Base-by-base conservation (phyloP, 2,888 invertebrate species). In the Conus canariensis region DNA sequence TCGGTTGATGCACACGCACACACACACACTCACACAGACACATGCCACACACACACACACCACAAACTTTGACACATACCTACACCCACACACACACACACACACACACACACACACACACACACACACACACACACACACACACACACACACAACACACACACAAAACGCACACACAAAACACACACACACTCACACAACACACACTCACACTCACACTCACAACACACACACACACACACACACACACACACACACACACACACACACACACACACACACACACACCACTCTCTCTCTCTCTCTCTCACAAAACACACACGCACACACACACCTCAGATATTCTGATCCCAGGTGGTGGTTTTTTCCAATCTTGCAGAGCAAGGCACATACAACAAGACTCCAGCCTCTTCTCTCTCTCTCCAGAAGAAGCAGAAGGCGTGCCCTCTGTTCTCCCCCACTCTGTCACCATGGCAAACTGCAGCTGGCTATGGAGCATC, bases 401-500 rank as follows among this genome's bases (percentile, higher is more conserved):
- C 70, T 19, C 70, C 70, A 70, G 22, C 16, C 70, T 22, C 8
- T 19, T 70, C 70, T 2, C 45, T 45, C 45, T 45, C 45, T 45
- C 9, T 80, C 30, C 9, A 30, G 25, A 19, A 30, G 12, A 5
- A 80, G 25, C 9, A 30, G 30, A 25, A 30, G 10, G 8, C 30
- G 5, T 30, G 25, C 30, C 30, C 30, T 30, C 30, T 9, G 8
- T 10, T 8, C 30, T 80, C 8, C 25, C 30, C 45, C 30, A 7
- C 9, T 3, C 19, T 30, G 30, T 85, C 64, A 85, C 16, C 64
- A 94, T 94, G 94, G 95, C 94, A 45, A 93, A 95, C 91, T 95
- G 95, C 92, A 93, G 94, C 12, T 94, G 94, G 93, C 92, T 95
- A 22, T 96, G 95, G 95, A 94, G 95, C 85, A 93, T 96, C 25